These are phyloP conservation scores for Cheilosia pagana DNA, from an alignment of 2,888 invertebrate genomes.

Conservation along the genomic window DNA sequence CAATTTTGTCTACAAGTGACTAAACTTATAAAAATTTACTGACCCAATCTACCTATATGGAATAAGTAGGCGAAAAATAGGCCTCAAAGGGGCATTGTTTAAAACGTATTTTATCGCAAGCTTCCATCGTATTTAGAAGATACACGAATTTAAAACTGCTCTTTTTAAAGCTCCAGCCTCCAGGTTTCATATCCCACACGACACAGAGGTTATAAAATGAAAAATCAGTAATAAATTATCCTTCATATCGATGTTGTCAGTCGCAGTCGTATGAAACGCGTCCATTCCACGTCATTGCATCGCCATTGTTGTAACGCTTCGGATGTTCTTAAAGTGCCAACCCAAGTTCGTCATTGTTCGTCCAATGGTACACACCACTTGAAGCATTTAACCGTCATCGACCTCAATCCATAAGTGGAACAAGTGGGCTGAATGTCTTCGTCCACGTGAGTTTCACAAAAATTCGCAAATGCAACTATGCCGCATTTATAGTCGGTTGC, in stretches of 20 bases:
- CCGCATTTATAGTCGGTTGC: background rate
- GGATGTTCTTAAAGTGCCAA: conserved; percentile 38
- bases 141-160: too few relatives aligned
- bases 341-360: conserved; percentile 44
- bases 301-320: conserved; percentile 1
- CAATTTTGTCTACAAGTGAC: too few relatives aligned
- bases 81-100: too few relatives aligned
- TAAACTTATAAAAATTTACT: too few relatives aligned
- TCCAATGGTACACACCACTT: conserved; percentile 9
- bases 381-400: conserved; percentile 43
- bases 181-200: too few relatives aligned
- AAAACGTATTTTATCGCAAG: too few relatives aligned
- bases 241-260: background rate
- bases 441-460: conserved; percentile 49
- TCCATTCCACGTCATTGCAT: conserved; percentile 5
- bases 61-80: too few relatives aligned
- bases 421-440: conserved; percentile 36
- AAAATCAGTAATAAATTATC: too few relatives aligned
- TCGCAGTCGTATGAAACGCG: background rate
- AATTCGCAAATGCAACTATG: conserved; percentile 5
- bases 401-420: conserved; percentile 63
- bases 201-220: too few relatives aligned
- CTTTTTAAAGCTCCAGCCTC: too few relatives aligned
- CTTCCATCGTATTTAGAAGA: too few relatives aligned
- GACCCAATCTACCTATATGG: too few relatives aligned